Percentiles rank a stretch among this genome's conserved stretches.
Conservation (phyloP, 2,888 invertebrate genomes). For the Trissoscelio sp. region DNA sequence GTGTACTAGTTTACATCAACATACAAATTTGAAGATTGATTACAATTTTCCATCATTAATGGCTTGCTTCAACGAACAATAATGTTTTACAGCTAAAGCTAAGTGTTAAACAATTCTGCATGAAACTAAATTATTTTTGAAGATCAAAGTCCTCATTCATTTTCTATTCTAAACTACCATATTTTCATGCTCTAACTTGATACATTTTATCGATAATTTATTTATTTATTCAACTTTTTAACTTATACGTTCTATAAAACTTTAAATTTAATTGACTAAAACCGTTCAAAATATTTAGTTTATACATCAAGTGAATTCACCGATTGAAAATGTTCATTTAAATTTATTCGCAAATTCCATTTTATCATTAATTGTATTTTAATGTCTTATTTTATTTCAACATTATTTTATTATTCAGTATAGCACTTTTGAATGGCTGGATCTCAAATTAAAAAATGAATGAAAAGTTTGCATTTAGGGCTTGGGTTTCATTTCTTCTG, state of each 20-base stretch:
- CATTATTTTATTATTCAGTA: not conserved
- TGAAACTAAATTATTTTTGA: not conserved
- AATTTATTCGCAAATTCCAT: not conserved
- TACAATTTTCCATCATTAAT: not conserved
- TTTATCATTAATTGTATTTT: too few relatives aligned
- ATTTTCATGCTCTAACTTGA: slow-evolving; percentile 3
- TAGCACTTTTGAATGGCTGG: slow-evolving; percentile 11
- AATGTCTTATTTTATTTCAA: too few relatives aligned
- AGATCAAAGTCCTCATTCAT: slow-evolving; percentile 23
- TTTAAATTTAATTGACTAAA: slow-evolving; percentile 24
- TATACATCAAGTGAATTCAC: not conserved
- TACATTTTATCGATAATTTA: slow-evolving; percentile 2
- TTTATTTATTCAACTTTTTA: slow-evolving; percentile 8
- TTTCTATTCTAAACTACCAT: slow-evolving; percentile 33
- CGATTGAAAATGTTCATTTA: not conserved
- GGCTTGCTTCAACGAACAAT: slow-evolving; percentile 1
- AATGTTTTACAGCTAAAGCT: not conserved
- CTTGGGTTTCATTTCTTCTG: not conserved
- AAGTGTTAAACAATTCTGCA: not conserved
- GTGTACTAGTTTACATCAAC: too few relatives aligned
- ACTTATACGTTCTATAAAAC: slow-evolving; percentile 4
- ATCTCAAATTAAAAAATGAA: slow-evolving; percentile 5
- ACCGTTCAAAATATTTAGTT: not conserved
- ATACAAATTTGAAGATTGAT: not conserved
- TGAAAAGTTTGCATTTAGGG: not conserved